Evolutionary conservation across 2,888 invertebrate genomes (phyloP).

Genomic region (Agonopterix subpropinquella): DNA sequence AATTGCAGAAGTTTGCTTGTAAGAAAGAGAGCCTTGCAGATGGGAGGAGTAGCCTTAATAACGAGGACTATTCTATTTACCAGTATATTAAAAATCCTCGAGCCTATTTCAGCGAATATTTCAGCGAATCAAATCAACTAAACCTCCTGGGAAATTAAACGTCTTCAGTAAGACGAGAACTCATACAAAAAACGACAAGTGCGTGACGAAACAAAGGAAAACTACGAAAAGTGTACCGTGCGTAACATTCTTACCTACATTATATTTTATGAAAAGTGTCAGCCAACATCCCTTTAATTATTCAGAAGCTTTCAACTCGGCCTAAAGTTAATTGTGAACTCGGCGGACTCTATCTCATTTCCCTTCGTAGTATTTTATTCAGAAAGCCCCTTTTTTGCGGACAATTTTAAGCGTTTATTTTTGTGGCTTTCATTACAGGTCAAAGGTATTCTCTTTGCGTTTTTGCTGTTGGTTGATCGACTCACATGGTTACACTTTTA

Average conservation of each 20-base stretch:
- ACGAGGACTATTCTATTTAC: too few relatives aligned
- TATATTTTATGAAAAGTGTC: slow-evolving; percentile 47
- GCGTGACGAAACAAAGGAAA: slow-evolving; percentile 25
- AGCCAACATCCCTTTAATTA: slow-evolving; percentile 40
- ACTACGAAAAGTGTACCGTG: slow-evolving; percentile 41
- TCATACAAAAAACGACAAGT: neutral
- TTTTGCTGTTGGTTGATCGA: too few relatives aligned
- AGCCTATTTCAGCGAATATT: too few relatives aligned
- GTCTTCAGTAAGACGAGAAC: neutral
- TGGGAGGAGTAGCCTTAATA: too few relatives aligned
- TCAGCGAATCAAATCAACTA: neutral
- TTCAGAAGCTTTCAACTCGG: slow-evolving; percentile 54
- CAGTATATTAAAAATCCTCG: too few relatives aligned
- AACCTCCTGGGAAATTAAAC: slow-evolving; percentile 7
- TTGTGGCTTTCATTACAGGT: neutral
- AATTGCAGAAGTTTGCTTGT: too few relatives aligned
- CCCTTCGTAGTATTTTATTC: slow-evolving; percentile 37
- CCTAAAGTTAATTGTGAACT: slow-evolving; percentile 51
- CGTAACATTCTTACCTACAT: slow-evolving; percentile 41
- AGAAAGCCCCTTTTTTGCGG: slow-evolving; percentile 15
- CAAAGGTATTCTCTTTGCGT: neutral
- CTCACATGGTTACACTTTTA: too few relatives aligned
- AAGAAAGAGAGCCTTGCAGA: too few relatives aligned
- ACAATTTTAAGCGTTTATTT: slow-evolving; percentile 1
- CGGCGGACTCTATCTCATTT: slow-evolving; percentile 35